Base-by-base conservation (phyloP, 2,888 invertebrate species). In the Drosophila pseudotakahashii region DNA sequence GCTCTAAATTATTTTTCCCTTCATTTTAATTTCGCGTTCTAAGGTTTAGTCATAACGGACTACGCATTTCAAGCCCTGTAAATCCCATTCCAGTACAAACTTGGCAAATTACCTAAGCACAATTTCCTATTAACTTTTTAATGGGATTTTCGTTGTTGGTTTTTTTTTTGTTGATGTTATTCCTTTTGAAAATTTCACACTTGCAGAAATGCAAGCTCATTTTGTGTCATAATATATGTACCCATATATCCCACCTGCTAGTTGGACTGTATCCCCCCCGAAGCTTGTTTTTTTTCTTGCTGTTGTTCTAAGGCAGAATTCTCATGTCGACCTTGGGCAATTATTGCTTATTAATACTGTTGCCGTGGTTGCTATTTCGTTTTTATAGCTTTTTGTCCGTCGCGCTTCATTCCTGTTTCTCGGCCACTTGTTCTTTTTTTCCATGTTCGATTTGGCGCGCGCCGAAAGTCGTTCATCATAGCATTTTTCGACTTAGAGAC, bases 301-400 rank as follows among this genome's bases (percentile, higher is more conserved):
- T 26, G 37, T 59, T 69, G 69, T 84, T 87, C 81, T 84, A 77
- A 78, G 72, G 75, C 53, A 81, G 75, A 73, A 62, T 52, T 77
- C 64, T 63, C 73, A 73, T 61, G 71, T 72, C 76, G 83, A 80
- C 84, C 84, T 84, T 88, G 81, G 71, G 60, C 73, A 82, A 85
- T 88, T 81, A 81, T 82, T 81, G 82, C 74, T 84, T 76, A 82
- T 85, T 81, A 81, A 81, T 77, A 73, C 67, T 73, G 61, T 41
- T 63, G 47, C 54, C 69, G 53, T 50, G 64, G 52, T 26, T 59
- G 54, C 32, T 55, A 44, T 26, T 59, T 13, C 32, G 34, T 63
- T 59, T 52, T 68, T 58, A 62, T 45, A 36, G 45, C 32, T 53
- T 62, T 62, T 36, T 70, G 54, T 30, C 58, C 51, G 69, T 45